These are phyloP conservation scores for Chelonoidis abingdonii DNA, from an alignment of 2,113 vertebrate genomes.

Conservation along the genomic window DNA sequence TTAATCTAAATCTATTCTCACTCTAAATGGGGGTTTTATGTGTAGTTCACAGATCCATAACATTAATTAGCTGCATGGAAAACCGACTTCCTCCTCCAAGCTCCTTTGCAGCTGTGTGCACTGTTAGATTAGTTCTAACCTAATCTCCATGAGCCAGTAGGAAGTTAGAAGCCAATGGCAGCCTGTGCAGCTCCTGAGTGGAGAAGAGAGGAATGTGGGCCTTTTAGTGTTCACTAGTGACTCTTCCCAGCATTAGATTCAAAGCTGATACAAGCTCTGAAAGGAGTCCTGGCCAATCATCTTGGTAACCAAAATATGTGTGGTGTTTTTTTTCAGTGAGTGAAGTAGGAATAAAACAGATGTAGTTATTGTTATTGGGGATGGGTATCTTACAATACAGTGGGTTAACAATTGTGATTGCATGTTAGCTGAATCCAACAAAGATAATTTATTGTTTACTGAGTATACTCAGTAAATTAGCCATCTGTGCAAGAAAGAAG, in stretches of 20 bases:
- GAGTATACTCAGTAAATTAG: neutral
- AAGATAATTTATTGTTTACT: neutral
- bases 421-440: rapidly evolving
- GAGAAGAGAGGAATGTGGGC: neutral
- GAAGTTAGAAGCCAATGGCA: neutral
- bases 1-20: slow-evolving; percentile 6
- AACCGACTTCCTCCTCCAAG: neutral
- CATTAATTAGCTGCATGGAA: neutral
- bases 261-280: neutral
- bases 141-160: neutral
- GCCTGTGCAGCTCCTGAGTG: neutral
- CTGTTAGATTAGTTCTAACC: neutral
- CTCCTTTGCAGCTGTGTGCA: neutral
- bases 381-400: neutral
- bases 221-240: neutral
- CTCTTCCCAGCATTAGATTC: neutral
- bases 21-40: neutral
- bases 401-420: rapidly evolving
- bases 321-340: neutral
- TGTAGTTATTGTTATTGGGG: neutral
- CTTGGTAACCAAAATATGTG: neutral
- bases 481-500: neutral
- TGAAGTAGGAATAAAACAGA: neutral
- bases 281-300: neutral
- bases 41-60: neutral